Percentiles rank a stretch among this genome's conserved stretches.
These are phyloP conservation scores for Micromesistius poutassou DNA, from an alignment of 2,797 vertebrate species.

Conservation along the genomic window DNA sequence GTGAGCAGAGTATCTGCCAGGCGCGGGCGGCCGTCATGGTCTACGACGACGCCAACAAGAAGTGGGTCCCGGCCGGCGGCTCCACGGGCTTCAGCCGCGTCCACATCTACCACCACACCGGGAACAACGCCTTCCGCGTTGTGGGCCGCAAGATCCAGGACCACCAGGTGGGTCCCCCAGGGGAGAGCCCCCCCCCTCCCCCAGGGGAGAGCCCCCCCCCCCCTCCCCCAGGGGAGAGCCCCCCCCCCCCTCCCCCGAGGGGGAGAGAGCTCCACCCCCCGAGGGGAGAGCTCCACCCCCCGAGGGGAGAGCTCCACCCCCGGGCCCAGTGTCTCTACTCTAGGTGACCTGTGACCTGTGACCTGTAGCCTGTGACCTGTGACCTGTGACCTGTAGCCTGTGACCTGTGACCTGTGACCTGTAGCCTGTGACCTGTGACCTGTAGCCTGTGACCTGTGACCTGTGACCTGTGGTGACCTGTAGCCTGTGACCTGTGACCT, in stretches of 20 bases:
- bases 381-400: too few species aligned
- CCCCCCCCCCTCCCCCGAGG: too few species aligned
- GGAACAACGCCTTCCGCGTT: slow-evolving; percentile 97
- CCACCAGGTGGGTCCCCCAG: slow-evolving; percentile 84
- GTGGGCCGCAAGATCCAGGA: slow-evolving; percentile 99
- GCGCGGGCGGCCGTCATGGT: slow-evolving; percentile 98
- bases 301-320: not conserved
- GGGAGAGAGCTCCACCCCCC: not conserved
- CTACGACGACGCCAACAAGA: slow-evolving; percentile 98
- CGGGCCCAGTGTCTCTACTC: not conserved
- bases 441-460: too few species aligned
- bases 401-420: too few species aligned
- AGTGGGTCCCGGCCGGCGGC: slow-evolving; percentile 96
- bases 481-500: too few species aligned
- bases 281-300: not conserved
- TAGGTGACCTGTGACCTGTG: not conserved
- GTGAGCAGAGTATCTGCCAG: slow-evolving; percentile 99
- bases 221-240: not conserved
- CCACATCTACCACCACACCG: slow-evolving; percentile 98
- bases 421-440: too few species aligned
- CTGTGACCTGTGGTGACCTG: too few species aligned
- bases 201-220: not conserved
- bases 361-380: not conserved
- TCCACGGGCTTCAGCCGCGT: slow-evolving; percentile 97
- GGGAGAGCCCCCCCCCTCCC: too few species aligned